Conservation (phyloP, 2,888 invertebrate genomes). For the Mechanitis mazaeus region DNA sequence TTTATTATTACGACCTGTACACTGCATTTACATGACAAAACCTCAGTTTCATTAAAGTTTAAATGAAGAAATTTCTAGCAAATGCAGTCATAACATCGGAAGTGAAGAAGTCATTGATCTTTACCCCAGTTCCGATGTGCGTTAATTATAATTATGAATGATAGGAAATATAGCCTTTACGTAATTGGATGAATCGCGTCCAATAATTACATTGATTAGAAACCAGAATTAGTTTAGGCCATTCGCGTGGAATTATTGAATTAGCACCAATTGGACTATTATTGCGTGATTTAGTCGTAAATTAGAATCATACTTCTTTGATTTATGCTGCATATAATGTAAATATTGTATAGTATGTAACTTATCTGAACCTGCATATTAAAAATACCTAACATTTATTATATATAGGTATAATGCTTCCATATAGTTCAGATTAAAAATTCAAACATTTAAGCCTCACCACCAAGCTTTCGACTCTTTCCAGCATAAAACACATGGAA, state of each 20-base stretch:
- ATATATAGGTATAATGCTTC: no score
- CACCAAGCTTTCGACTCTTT: slow-evolving; percentile 44
- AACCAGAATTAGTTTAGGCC: not conserved
- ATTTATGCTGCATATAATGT: no score
- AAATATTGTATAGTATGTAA: no score
- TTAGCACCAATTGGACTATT: no score
- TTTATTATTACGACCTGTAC: no score
- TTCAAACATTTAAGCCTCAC: slow-evolving; percentile 35
- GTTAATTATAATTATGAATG: slow-evolving; percentile 1
- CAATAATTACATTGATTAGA: not conserved
- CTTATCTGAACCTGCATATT: no score
- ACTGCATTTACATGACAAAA: not conserved
- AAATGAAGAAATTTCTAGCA: not conserved
- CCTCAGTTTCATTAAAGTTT: not conserved
- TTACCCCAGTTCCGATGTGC: not conserved
- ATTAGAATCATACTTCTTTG: no score
- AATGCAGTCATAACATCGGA: not conserved
- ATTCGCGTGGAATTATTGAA: no score
- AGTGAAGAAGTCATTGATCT: not conserved
- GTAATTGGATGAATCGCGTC: not conserved
- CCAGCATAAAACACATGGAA: slow-evolving; percentile 56
- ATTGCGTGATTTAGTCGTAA: no score
- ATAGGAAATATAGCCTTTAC: not conserved
- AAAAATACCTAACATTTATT: no score
- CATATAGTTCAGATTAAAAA: no score